phyloP scores from a whole-genome alignment of 2,797 vertebrate species.

The Gallinago solitaria region DNA sequence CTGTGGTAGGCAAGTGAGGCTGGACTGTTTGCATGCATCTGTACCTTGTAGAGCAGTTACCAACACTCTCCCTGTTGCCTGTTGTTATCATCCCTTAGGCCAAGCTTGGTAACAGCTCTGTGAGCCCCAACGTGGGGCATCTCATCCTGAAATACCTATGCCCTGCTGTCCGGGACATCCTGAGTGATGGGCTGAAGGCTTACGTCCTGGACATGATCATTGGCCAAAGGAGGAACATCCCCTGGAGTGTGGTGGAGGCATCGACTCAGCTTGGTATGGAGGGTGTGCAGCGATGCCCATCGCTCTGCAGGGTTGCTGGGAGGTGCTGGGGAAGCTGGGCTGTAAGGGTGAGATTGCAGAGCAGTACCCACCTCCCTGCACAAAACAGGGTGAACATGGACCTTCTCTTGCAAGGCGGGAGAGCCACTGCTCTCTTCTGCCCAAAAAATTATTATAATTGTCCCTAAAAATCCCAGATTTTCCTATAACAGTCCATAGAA shows the following conservation, averaged over 20 bases:
- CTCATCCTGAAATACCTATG: slow-evolving; percentile 97
- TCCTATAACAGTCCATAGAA: not conserved
- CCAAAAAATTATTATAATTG: not conserved
- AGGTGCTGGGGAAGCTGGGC: not conserved
- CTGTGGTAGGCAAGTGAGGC: not conserved
- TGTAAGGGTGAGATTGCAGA: not conserved
- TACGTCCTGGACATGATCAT: slow-evolving; percentile 93
- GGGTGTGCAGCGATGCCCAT: not conserved
- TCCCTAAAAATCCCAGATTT: not conserved
- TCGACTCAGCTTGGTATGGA: slow-evolving; percentile 91
- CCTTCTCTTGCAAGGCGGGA: not conserved
- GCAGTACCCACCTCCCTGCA: not conserved
- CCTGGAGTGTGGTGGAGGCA: slow-evolving; percentile 94
- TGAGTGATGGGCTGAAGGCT: slow-evolving; percentile 91
- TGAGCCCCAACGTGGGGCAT: slow-evolving; percentile 96
- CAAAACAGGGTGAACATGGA: not conserved
- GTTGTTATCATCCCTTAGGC: slow-evolving; percentile 76
- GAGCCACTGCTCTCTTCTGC: not conserved
- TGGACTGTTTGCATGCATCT: not conserved
- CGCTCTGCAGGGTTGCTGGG: not conserved
- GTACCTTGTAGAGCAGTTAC: not conserved
- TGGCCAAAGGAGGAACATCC: slow-evolving; percentile 91
- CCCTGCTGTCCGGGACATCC: slow-evolving; percentile 88
- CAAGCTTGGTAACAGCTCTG: slow-evolving; percentile 95
- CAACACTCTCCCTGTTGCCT: not conserved